Percentiles rank a stretch among this genome's conserved stretches.
These are phyloP conservation scores for Ahaetulla prasina DNA, from an alignment of 2,113 vertebrate species.

Conservation along the genomic window DNA sequence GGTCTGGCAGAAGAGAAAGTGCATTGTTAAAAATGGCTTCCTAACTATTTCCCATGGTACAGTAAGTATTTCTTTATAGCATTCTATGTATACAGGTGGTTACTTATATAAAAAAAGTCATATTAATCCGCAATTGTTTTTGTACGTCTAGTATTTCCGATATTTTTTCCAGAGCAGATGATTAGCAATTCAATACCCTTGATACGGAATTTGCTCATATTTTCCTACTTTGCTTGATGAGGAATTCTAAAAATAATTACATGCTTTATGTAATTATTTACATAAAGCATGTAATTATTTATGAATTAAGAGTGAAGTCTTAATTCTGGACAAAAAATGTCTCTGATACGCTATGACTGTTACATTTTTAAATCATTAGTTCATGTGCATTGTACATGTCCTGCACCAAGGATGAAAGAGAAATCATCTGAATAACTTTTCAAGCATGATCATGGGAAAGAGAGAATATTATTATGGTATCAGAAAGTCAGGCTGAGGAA, in stretches of 20 bases:
- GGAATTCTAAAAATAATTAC: slow-evolving; percentile 16
- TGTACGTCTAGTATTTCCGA: slow-evolving; percentile 41
- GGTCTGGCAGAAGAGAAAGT: slow-evolving; percentile 98
- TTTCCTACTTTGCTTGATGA: slow-evolving; percentile 17
- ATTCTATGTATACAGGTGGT: slow-evolving; percentile 60
- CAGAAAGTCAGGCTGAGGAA: background rate
- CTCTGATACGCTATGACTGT: background rate
- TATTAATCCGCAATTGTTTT: slow-evolving; percentile 49
- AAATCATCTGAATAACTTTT: background rate
- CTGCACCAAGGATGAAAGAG: background rate
- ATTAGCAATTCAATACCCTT: background rate
- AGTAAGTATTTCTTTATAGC: slow-evolving; percentile 76
- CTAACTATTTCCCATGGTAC: slow-evolving; percentile 94
- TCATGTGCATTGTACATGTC: background rate
- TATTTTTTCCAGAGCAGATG: slow-evolving; percentile 26
- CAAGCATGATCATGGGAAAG: background rate
- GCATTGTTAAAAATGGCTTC: slow-evolving; percentile 88
- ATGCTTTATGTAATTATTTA: slow-evolving; percentile 9
- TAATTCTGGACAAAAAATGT: background rate
- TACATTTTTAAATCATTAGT: background rate
- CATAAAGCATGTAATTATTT: too few species aligned
- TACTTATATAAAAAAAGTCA: slow-evolving; percentile 51
- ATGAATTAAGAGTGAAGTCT: background rate
- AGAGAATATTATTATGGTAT: background rate
- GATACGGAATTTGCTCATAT: slow-evolving; percentile 26